Conservation (phyloP, 2,888 invertebrate species). For the Eretmocerus hayati region DNA sequence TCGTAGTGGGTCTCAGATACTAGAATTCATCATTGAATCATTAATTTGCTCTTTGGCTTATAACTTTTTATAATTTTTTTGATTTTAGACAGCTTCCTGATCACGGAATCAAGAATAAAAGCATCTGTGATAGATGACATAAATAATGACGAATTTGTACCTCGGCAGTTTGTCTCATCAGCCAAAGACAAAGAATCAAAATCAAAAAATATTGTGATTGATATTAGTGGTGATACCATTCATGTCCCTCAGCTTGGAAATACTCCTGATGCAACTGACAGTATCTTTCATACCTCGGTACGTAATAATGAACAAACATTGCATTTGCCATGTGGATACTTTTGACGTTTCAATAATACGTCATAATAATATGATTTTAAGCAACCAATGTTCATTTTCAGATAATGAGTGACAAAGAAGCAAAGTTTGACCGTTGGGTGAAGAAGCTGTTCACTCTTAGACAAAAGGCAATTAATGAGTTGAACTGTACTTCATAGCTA, state of each 20-base stretch:
- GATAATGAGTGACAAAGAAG: conserved; percentile 63
- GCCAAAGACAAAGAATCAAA: conserved; percentile 55
- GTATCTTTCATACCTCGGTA: conserved; percentile 44
- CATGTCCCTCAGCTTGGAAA: conserved; percentile 53
- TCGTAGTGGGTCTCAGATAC: background rate
- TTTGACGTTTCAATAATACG: background rate
- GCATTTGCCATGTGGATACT: too few relatives aligned
- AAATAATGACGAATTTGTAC: conserved; percentile 63
- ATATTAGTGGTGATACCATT: conserved; percentile 65
- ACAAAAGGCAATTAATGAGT: conserved; percentile 55
- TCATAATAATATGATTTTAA: conserved; percentile 1
- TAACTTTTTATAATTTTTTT: too few relatives aligned
- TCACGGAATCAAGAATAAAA: conserved; percentile 37
- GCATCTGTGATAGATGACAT: conserved; percentile 60
- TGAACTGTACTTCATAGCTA: conserved; percentile 11
- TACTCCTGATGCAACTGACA: conserved; percentile 30
- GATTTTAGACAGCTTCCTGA: conserved; percentile 36
- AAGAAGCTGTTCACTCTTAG: conserved; percentile 60
- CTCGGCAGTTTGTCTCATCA: conserved; percentile 52
- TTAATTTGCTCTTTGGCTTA: too few relatives aligned
- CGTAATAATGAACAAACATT: conserved; percentile 11
- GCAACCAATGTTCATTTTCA: too few relatives aligned
- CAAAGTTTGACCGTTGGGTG: conserved; percentile 68
- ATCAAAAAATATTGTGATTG: conserved; percentile 65
- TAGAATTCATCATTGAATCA: too few relatives aligned